Conservation (phyloP, 1,140 invertebrate genomes). For the Anagrus nilaparvatae region DNA sequence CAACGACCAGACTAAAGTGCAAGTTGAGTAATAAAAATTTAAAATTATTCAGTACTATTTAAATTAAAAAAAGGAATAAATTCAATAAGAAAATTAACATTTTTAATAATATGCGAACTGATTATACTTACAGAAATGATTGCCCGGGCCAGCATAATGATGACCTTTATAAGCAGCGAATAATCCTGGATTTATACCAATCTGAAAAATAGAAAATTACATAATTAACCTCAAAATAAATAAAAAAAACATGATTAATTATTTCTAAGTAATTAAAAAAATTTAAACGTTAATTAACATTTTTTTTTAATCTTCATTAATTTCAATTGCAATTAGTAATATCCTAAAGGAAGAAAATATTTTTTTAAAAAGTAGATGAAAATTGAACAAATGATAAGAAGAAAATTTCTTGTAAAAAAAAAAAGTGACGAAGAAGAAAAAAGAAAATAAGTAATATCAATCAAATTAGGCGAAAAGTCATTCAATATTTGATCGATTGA, state of each 20-base stretch:
- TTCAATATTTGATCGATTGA: no score
- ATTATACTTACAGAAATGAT: constrained; percentile 84
- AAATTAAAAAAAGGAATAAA: no score
- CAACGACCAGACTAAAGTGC: no score
- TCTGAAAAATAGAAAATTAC: constrained; percentile 57
- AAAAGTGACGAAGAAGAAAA: no score
- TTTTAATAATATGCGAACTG: not conserved
- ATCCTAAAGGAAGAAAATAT: not conserved
- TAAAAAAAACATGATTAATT: not conserved
- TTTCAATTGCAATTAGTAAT: not conserved
- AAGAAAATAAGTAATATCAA: no score
- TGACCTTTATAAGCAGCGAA: constrained; percentile 96
- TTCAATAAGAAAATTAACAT: no score
- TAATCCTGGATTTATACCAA: constrained; percentile 94
- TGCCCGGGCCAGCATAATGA: constrained; percentile 95
- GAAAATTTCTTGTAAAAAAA: not conserved
- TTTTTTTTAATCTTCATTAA: constrained; percentile 1
- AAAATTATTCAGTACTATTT: no score
- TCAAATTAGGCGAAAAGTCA: no score
- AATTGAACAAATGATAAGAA: not conserved
- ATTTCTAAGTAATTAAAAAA: not conserved
- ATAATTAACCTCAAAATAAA: not conserved
- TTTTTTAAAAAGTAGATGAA: not conserved
- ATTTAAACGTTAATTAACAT: not conserved
- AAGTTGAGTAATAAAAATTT: no score